phyloP scores from a whole-genome alignment of 2,113 vertebrate species.

The Leiothrix lutea region DNA sequence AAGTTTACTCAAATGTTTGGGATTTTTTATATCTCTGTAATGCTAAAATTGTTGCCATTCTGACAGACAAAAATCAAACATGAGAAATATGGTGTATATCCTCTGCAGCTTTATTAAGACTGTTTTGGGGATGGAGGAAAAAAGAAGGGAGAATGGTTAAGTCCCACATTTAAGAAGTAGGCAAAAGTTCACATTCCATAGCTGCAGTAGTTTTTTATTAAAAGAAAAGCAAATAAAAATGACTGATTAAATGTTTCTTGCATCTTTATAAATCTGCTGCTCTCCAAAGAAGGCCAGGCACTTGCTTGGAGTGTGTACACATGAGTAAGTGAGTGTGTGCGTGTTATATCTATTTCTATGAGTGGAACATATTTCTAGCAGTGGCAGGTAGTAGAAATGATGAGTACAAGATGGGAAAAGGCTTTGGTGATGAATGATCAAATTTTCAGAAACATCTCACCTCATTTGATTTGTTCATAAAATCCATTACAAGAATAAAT shows the following conservation, averaged over 20 bases:
- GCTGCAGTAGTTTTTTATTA: not conserved
- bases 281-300: not conserved
- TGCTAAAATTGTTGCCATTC: not conserved
- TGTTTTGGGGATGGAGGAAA: not conserved
- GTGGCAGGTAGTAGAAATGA: conserved; percentile 37
- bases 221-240: conserved; percentile 29
- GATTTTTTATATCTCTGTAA: not conserved
- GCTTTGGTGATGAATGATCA: conserved; percentile 64
- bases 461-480: conserved; percentile 67
- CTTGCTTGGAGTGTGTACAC: not conserved
- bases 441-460: conserved; percentile 58
- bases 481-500: conserved; percentile 61
- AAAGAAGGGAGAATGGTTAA: not conserved
- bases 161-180: not conserved
- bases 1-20: not conserved
- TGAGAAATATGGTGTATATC: not conserved
- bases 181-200: conserved; percentile 11
- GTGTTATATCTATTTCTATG: not conserved
- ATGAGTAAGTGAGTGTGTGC: not conserved
- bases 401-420: conserved; percentile 41
- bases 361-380: not conserved
- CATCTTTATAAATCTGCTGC: conserved; percentile 22
- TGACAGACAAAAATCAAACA: not conserved
- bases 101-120: not conserved
- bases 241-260: not conserved